Evolutionary conservation across 2,113 vertebrate species (phyloP).

Genomic region (Grus americana): DNA sequence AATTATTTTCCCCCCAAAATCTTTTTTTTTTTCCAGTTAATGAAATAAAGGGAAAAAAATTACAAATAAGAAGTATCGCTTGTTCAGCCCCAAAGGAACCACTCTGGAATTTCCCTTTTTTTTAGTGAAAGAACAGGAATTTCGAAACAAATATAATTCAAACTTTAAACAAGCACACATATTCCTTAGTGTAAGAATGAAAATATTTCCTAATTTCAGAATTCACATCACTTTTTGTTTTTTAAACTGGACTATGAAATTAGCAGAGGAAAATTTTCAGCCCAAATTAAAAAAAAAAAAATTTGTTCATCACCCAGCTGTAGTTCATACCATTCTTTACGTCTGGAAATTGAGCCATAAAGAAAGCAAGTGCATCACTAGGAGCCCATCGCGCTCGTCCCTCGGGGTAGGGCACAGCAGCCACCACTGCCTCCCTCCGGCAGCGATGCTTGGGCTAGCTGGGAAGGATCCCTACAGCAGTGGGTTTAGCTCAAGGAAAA

Average conservation of each 20-base stretch:
- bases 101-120: background rate
- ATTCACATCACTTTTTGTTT: background rate
- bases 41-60: background rate
- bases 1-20: accelerated
- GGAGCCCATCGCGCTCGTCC: background rate
- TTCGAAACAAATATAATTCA: background rate
- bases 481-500: background rate
- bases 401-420: background rate
- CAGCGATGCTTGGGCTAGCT: accelerated
- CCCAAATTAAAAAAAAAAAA: background rate
- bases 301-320: background rate
- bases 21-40: background rate
- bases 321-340: background rate
- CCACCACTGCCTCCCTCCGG: background rate
- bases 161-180: background rate
- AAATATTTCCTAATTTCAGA: background rate
- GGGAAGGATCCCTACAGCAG: background rate
- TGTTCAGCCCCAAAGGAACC: background rate
- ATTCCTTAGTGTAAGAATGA: background rate
- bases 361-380: background rate
- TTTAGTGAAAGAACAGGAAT: background rate
- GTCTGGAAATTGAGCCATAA: background rate
- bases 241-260: background rate
- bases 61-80: background rate
- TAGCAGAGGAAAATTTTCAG: background rate